Conservation (phyloP, 2,113 vertebrate species). For the Notothenia coriiceps region DNA sequence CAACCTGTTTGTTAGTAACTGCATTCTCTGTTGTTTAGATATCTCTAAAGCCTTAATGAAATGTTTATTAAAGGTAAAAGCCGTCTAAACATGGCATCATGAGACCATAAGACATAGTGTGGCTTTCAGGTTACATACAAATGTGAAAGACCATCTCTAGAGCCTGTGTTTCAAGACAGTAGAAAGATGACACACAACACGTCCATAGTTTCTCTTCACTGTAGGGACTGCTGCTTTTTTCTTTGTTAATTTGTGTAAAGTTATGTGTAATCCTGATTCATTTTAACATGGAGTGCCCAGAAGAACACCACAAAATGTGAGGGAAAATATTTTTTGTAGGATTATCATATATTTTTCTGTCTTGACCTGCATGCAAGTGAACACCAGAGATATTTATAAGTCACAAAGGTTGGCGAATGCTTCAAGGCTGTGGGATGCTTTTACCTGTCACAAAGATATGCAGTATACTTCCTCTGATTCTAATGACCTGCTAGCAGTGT, state of each 20-base stretch:
- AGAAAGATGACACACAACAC: neutral
- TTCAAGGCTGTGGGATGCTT: neutral
- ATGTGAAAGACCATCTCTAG: too few species aligned
- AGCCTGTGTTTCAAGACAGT: too few species aligned
- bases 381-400: constrained; percentile 1
- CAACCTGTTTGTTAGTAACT: constrained; percentile 12
- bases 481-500: neutral
- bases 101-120: too few species aligned
- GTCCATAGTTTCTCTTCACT: neutral
- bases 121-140: too few species aligned
- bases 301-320: neutral
- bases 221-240: neutral
- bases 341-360: neutral
- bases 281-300: neutral
- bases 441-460: neutral
- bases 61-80: constrained; percentile 38
- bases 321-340: neutral
- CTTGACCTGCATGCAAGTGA: neutral
- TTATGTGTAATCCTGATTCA: neutral
- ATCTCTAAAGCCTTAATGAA: constrained; percentile 35
- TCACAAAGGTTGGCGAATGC: neutral
- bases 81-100: constrained; percentile 22
- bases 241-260: neutral
- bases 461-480: neutral
- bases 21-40: constrained; percentile 6